These are phyloP conservation scores for Eutolmus rufibarbis DNA, from an alignment of 2,888 invertebrate genomes.

Conservation along the genomic window DNA sequence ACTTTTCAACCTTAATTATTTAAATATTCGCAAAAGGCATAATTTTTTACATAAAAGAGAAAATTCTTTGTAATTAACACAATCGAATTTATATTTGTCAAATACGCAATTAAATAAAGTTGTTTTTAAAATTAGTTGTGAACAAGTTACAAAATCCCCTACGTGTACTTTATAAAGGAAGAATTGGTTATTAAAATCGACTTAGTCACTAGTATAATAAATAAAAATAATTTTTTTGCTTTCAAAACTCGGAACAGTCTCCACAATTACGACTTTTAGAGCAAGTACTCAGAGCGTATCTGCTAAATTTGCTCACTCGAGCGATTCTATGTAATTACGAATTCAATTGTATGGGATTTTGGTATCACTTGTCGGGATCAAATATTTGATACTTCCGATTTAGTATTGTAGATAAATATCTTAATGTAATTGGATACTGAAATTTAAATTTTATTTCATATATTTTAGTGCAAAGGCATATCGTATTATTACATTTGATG, in stretches of 20 bases:
- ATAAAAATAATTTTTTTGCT: neutral
- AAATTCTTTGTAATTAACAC: too few species aligned
- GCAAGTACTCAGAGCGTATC: neutral
- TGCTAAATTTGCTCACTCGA: neutral
- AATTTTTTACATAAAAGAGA: too few species aligned
- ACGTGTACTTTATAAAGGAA: neutral
- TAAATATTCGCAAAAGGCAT: too few species aligned
- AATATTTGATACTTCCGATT: neutral
- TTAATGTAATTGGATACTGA: too few species aligned
- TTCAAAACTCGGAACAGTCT: neutral
- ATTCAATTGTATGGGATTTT: neutral
- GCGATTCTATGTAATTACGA: neutral
- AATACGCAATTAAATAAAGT: neutral
- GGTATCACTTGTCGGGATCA: neutral
- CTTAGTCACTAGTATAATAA: neutral
- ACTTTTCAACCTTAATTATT: too few species aligned
- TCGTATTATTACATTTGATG: too few species aligned
- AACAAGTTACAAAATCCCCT: neutral
- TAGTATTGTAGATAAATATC: too few species aligned
- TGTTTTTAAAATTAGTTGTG: neutral
- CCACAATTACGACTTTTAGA: neutral
- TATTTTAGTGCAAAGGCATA: too few species aligned
- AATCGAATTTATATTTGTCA: neutral
- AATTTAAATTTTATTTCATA: too few species aligned
- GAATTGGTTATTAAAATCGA: neutral